These are phyloP conservation scores for Paramacrobiotus metropolitanus DNA, from an alignment of 1,140 invertebrate genomes.

Conservation along the genomic window DNA sequence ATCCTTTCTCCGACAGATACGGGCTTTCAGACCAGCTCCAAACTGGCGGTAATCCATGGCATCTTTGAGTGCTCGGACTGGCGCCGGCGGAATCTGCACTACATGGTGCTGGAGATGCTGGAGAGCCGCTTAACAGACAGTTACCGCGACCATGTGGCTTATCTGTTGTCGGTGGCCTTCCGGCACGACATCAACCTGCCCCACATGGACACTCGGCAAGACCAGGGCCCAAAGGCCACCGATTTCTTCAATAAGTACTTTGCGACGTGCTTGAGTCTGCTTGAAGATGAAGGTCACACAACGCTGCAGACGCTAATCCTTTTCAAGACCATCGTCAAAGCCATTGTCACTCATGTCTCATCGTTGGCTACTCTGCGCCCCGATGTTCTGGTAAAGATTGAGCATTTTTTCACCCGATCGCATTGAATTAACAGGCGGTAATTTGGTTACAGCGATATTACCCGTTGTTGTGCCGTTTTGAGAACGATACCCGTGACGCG, in stretches of 20 bases:
- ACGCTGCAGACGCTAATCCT: background rate
- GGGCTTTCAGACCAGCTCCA: background rate
- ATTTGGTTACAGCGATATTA: conserved; percentile 1
- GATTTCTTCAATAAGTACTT: background rate
- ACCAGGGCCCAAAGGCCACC: background rate
- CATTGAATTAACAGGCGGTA: background rate
- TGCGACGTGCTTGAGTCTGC: background rate
- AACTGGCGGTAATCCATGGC: background rate
- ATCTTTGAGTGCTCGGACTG: background rate
- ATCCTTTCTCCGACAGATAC: background rate
- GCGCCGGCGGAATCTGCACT: background rate
- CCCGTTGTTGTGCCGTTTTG: background rate
- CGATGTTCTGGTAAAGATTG: background rate
- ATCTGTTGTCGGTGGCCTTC: background rate
- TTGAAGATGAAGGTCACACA: background rate
- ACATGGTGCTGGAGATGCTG: background rate
- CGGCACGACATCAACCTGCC: background rate
- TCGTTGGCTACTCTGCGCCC: background rate
- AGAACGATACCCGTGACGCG: background rate
- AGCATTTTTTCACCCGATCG: too few relatives aligned
- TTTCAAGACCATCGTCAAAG: background rate
- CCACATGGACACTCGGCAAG: background rate
- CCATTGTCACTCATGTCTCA: background rate
- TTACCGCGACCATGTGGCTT: background rate
- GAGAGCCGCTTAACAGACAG: background rate